A percentile compares a stretch with the other conserved stretches of the same genome.
Conservation (phyloP, 2,113 vertebrate species). For the Tychaedon coryphoeus region DNA sequence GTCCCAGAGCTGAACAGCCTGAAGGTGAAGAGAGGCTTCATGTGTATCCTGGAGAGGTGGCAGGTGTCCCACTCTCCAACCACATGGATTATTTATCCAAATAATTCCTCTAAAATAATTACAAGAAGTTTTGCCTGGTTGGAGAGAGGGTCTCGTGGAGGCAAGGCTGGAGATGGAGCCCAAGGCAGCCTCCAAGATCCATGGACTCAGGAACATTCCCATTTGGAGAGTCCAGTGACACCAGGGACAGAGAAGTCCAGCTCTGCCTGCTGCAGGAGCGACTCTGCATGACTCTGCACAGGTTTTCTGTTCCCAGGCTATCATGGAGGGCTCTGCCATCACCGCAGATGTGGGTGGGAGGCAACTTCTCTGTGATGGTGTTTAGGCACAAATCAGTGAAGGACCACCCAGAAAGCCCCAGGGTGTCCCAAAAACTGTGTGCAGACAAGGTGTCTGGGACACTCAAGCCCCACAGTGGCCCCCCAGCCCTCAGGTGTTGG, state of each 20-base stretch:
- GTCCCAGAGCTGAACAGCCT: background rate
- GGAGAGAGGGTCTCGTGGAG: background rate
- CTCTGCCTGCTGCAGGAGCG: slow-evolving; percentile 34
- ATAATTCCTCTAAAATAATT: background rate
- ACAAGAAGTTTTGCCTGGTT: background rate
- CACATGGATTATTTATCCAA: background rate
- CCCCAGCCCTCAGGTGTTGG: background rate
- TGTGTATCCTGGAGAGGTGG: background rate
- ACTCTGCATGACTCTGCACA: background rate
- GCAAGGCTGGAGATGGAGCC: background rate
- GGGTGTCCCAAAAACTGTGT: background rate
- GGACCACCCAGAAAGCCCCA: background rate
- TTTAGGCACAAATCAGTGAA: background rate
- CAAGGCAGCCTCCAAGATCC: background rate
- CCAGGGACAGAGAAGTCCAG: background rate
- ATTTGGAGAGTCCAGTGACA: background rate
- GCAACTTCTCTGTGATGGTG: background rate
- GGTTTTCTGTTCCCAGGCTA: background rate
- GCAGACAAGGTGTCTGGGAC: background rate
- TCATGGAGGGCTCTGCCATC: background rate
- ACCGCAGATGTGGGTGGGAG: background rate
- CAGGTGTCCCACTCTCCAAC: background rate
- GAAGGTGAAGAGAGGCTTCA: background rate
- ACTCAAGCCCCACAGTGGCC: rapidly evolving
- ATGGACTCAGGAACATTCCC: rapidly evolving